These are phyloP conservation scores for Anthopleura sola DNA, from an alignment of 64 coral and sea anemone species.

Conservation along the genomic window DNA sequence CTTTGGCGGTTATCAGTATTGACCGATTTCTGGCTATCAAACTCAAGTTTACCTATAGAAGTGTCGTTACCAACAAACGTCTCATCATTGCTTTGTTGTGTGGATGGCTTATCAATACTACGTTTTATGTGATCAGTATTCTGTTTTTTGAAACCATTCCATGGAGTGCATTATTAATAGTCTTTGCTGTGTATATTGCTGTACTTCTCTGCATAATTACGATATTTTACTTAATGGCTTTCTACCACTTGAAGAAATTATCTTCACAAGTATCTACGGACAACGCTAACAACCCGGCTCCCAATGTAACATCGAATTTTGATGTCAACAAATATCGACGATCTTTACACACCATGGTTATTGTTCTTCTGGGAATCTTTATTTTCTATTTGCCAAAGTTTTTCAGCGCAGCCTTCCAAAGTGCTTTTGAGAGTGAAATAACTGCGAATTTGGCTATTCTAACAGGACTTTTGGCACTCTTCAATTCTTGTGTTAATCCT, in stretches of 20 bases:
- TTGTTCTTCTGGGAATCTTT: not conserved
- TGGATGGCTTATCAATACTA: not conserved
- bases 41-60: not conserved
- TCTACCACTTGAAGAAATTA: no score
- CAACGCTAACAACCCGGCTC: no score
- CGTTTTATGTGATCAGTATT: not conserved
- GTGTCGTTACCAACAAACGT: not conserved
- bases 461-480: no score
- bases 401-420: no score
- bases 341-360: not conserved
- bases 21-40: slow-evolving; percentile 10
- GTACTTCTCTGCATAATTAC: no score
- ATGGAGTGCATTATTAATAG: no score
- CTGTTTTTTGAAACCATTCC: no score
- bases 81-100: not conserved
- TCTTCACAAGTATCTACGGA: no score
- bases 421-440: no score
- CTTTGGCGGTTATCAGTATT: not conserved
- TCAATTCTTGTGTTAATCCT: not conserved
- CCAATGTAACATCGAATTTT: not conserved
- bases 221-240: no score
- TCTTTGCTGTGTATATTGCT: no score
- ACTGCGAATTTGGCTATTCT: no score
- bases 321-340: not conserved
- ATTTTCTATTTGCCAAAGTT: not conserved